Conservation (phyloP, 2,888 invertebrate species). For the Allophyes oxyacanthae region DNA sequence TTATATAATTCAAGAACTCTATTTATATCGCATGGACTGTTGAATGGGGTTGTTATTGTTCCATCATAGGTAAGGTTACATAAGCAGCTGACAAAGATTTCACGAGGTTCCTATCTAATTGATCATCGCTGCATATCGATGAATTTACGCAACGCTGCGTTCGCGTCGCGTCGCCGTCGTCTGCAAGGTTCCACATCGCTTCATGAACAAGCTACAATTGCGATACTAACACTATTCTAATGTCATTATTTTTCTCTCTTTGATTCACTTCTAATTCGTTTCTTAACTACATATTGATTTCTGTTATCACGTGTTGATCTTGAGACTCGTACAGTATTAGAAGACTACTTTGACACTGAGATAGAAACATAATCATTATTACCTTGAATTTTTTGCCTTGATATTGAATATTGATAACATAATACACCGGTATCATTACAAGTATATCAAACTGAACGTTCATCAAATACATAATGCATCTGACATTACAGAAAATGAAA, state of each 20-base stretch:
- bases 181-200: constrained; percentile 49
- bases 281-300: constrained; percentile 4
- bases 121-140: constrained; percentile 78
- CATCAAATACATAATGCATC: too few species aligned
- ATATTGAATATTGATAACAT: too few species aligned
- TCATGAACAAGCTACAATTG: constrained; percentile 38
- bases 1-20: background rate
- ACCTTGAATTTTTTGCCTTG: too few species aligned
- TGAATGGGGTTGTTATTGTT: constrained; percentile 51
- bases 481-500: too few species aligned
- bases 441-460: too few species aligned
- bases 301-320: constrained; percentile 7
- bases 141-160: constrained; percentile 72
- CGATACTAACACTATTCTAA: constrained; percentile 39
- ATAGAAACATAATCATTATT: too few species aligned
- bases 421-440: too few species aligned
- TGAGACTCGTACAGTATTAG: background rate
- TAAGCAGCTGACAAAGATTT: constrained; percentile 66
- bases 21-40: constrained; percentile 16
- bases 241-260: constrained; percentile 31
- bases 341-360: too few species aligned
- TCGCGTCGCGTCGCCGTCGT: constrained; percentile 49
- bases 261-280: constrained; percentile 23
- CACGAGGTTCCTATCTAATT: constrained; percentile 68
- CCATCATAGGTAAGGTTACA: constrained; percentile 70